Evolutionary conservation across 2,113 vertebrate genomes (phyloP).

Genomic region (Mus pahari): DNA sequence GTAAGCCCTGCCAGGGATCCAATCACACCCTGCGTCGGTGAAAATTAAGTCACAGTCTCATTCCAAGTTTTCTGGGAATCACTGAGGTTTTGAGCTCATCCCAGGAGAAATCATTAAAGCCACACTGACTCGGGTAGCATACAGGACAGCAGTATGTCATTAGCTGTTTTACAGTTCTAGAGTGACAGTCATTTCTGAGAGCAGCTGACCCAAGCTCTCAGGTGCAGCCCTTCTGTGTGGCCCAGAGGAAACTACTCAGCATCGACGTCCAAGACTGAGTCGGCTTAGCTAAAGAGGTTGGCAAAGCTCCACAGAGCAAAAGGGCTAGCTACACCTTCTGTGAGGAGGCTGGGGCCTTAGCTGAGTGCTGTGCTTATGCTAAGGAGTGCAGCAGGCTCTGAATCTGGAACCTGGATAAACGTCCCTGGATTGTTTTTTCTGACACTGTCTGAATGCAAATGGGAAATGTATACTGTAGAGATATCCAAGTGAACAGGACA

Average conservation of each 20-base stretch:
- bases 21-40: conserved; percentile 74
- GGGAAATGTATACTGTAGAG: background rate
- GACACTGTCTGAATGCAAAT: background rate
- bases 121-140: conserved; percentile 44
- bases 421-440: background rate
- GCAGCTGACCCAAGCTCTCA: conserved; percentile 57
- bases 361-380: background rate
- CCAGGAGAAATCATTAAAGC: conserved; percentile 77
- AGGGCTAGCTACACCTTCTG: background rate
- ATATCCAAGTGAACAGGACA: background rate
- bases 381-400: background rate
- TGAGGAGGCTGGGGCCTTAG: background rate
- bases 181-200: conserved; percentile 58
- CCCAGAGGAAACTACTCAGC: conserved; percentile 24
- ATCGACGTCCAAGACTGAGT: background rate
- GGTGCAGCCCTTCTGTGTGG: background rate
- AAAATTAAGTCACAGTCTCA: conserved; percentile 68
- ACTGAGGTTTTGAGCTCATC: conserved; percentile 64
- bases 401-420: background rate
- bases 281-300: background rate
- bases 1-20: conserved; percentile 58
- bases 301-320: background rate
- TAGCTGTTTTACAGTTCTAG: conserved; percentile 57
- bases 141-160: conserved; percentile 60
- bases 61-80: conserved; percentile 63